These are phyloP conservation scores for Chymomyza fuscimana DNA, from an alignment of 2,888 invertebrate genomes.

Conservation along the genomic window DNA sequence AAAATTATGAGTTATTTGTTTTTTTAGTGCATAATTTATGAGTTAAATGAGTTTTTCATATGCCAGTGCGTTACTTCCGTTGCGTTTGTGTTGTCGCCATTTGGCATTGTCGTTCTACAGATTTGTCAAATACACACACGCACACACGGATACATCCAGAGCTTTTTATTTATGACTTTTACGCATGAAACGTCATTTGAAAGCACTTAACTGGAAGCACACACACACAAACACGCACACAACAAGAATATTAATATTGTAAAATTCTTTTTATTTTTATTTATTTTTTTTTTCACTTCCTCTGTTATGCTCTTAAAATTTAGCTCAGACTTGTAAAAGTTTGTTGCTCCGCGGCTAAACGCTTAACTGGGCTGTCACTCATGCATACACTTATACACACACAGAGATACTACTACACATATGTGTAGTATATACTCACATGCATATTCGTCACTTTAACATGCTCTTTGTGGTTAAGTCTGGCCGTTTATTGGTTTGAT, in stretches of 20 bases:
- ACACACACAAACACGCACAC: constrained; percentile 45
- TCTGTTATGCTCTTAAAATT: constrained; percentile 12
- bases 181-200: constrained; percentile 75
- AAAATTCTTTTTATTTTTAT: neutral
- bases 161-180: constrained; percentile 73
- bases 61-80: constrained; percentile 66
- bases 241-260: constrained; percentile 6
- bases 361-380: constrained; percentile 31
- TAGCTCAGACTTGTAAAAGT: constrained; percentile 53
- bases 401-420: constrained; percentile 25
- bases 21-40: constrained; percentile 77
- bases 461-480: constrained; percentile 66
- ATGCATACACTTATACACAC: neutral
- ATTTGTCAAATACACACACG: constrained; percentile 58
- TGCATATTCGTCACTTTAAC: constrained; percentile 62
- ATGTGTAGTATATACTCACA: neutral
- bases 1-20: constrained; percentile 75
- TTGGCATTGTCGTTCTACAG: constrained; percentile 63
- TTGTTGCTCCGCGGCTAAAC: constrained; percentile 53
- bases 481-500: constrained; percentile 54
- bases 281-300: neutral
- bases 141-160: constrained; percentile 26
- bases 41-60: constrained; percentile 76
- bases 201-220: constrained; percentile 75
- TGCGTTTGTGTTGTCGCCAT: constrained; percentile 46